Evolutionary conservation across 2,113 vertebrate genomes (phyloP).

Genomic region (Lepus europaeus): DNA sequence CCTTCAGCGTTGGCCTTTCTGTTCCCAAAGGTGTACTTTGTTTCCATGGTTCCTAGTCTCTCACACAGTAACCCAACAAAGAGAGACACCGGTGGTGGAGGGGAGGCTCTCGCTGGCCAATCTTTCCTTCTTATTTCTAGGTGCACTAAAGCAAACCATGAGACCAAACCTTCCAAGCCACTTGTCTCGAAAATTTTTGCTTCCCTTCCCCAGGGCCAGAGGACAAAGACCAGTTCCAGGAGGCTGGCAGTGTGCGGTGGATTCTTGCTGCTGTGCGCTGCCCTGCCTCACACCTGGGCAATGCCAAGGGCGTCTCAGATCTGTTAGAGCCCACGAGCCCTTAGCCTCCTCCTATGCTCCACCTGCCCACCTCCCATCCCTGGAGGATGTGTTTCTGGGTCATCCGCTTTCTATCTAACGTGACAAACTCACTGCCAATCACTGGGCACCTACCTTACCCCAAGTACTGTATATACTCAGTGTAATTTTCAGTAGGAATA

Average conservation of each 20-base stretch:
- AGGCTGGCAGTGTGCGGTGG: not conserved
- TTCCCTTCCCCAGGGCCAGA: not conserved
- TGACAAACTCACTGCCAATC: not conserved
- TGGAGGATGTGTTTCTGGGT: not conserved
- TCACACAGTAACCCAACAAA: not conserved
- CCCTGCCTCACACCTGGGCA: too few relatives aligned
- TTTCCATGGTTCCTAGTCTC: not conserved
- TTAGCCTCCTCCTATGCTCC: not conserved
- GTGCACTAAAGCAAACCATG: not conserved
- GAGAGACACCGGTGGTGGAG: not conserved
- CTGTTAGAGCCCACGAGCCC: not conserved
- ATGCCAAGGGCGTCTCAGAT: not conserved
- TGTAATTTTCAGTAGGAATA: not conserved
- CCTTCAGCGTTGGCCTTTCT: not conserved
- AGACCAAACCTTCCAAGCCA: not conserved
- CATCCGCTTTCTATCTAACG: not conserved
- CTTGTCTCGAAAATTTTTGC: not conserved
- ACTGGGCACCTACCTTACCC: accelerated
- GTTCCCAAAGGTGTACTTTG: not conserved
- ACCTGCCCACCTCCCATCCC: not conserved
- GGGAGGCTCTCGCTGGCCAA: not conserved
- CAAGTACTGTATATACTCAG: accelerated
- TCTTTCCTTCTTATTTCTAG: not conserved
- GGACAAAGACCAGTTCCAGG: not conserved
- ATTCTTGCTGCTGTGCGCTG: not conserved